Conservation (phyloP, 2,797 vertebrate genomes). For the Clarias fuscus region DNA sequence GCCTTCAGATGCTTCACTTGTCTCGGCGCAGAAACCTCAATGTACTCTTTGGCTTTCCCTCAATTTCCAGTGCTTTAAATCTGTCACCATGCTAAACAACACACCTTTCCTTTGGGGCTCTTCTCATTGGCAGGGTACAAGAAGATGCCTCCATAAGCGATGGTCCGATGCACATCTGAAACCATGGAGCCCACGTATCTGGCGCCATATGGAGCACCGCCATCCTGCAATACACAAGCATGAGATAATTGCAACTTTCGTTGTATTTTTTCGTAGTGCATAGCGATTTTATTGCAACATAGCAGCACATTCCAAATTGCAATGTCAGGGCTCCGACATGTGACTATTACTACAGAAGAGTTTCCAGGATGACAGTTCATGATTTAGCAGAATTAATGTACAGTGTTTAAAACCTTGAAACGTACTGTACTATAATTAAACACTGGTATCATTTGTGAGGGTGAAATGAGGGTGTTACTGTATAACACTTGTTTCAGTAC, state of each 20-base stretch:
- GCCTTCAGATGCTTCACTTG: not conserved
- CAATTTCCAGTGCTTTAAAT: not conserved
- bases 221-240: conserved; percentile 77
- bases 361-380: not conserved
- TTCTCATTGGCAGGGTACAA: conserved; percentile 97
- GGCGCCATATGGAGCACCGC: conserved; percentile 85
- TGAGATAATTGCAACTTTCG: not conserved
- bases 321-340: not conserved
- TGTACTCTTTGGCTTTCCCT: not conserved
- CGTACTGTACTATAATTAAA: not conserved
- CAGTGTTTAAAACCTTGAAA: not conserved
- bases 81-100: not conserved
- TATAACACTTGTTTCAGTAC: not conserved
- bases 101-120: conserved; percentile 94
- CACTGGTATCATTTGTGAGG: not conserved
- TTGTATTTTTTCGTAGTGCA: not conserved
- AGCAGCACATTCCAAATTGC: too few species aligned
- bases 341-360: not conserved
- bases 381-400: not conserved
- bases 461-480: not conserved
- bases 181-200: conserved; percentile 98
- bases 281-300: not conserved
- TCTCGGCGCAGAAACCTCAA: not conserved
- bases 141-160: conserved; percentile 96
- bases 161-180: conserved; percentile 91